phyloP scores from a whole-genome alignment of 35 echinoderm and acorn worm genomes.

The Anneissia japonica region DNA sequence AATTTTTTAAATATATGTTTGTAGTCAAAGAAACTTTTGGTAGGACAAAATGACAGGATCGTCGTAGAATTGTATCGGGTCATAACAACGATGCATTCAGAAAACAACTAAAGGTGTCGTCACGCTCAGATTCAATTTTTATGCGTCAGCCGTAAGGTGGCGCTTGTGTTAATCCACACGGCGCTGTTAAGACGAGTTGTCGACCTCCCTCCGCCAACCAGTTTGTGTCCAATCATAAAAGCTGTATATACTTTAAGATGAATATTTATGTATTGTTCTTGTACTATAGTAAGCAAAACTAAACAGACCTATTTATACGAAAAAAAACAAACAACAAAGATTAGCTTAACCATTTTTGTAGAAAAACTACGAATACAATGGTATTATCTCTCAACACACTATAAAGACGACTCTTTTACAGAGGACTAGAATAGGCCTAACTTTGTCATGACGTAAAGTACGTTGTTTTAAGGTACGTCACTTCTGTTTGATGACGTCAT shows the following conservation, averaged over 20 bases:
- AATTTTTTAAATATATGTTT: not conserved
- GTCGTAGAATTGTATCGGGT: not conserved
- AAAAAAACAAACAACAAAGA: not conserved
- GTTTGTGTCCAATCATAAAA: not conserved
- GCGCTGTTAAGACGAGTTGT: not conserved
- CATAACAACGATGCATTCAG: not conserved
- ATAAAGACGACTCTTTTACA: too few species aligned
- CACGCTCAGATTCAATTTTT: not conserved
- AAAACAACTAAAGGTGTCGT: too few species aligned
- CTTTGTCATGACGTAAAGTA: too few species aligned
- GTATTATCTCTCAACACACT: too few species aligned
- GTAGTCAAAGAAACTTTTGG: not conserved
- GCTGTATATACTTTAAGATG: not conserved
- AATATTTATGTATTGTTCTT: not conserved
- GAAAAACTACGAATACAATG: not conserved
- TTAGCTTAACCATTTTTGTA: not conserved
- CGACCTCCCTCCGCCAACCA: not conserved
- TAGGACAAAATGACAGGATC: not conserved
- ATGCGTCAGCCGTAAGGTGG: not conserved
- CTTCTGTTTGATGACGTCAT: too few species aligned
- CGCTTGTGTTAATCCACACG: not conserved
- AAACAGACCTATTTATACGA: not conserved
- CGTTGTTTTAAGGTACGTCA: too few species aligned
- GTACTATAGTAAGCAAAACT: not conserved
- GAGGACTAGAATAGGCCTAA: too few species aligned